A percentile compares a stretch with the other conserved stretches of the same genome.
phyloP scores from a whole-genome alignment of 2,113 vertebrate species.

The Pyxicephalus adspersus region DNA sequence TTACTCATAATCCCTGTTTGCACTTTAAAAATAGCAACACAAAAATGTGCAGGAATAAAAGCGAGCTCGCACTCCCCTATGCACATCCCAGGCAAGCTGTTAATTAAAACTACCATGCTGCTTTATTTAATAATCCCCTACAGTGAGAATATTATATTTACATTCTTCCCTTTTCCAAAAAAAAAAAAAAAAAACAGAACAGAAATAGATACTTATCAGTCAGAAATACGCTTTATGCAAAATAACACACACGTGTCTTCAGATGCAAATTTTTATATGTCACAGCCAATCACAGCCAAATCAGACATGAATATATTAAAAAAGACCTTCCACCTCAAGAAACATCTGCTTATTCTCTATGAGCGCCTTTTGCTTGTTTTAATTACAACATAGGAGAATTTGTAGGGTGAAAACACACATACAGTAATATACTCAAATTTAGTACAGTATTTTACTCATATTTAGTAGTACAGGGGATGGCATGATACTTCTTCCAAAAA shows the following conservation, averaged over 20 bases:
- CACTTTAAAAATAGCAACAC: conserved; percentile 11
- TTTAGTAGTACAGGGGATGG: too few species aligned
- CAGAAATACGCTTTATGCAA: conserved; percentile 2
- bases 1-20: conserved; percentile 22
- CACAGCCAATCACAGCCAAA: too few species aligned
- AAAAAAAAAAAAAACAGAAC: background rate
- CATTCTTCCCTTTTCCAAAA: background rate
- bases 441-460: too few species aligned
- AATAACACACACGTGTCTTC: background rate
- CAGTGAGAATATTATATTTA: conserved; percentile 38
- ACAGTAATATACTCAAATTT: too few species aligned
- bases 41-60: conserved; percentile 17
- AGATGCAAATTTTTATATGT: too few species aligned
- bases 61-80: background rate
- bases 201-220: conserved; percentile 3
- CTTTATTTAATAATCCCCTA: conserved; percentile 38
- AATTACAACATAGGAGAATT: too few species aligned
- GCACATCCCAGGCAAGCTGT: conserved; percentile 33
- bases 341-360: too few species aligned
- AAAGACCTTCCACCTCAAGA: too few species aligned
- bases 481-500: too few species aligned
- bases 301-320: too few species aligned
- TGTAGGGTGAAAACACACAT: too few species aligned
- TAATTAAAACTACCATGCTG: conserved; percentile 43
- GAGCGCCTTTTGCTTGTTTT: too few species aligned